Conservation (phyloP, 2,797 vertebrate genomes). For the Dipus sagitta region DNA sequence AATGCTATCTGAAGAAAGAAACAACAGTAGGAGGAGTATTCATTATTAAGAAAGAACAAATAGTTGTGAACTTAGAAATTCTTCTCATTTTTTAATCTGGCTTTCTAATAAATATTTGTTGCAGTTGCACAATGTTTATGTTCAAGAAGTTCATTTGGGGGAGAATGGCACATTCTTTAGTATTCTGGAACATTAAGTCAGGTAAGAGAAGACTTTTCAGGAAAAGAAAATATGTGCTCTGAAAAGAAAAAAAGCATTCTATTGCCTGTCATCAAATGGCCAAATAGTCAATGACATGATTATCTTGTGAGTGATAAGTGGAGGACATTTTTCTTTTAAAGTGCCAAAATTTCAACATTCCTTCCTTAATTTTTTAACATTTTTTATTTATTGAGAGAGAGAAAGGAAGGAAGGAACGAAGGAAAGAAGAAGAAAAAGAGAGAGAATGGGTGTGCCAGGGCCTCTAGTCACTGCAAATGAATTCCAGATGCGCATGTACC, state of each 20-base stretch:
- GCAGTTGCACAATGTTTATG: slow-evolving; percentile 81
- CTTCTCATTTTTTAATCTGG: slow-evolving; percentile 62
- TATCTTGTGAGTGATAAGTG: background rate
- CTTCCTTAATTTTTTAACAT: background rate
- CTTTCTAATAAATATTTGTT: slow-evolving; percentile 77
- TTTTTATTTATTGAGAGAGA: too few species aligned
- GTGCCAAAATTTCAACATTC: slow-evolving; percentile 39
- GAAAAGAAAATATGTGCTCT: background rate
- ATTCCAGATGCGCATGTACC: too few species aligned
- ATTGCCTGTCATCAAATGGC: slow-evolving; percentile 46
- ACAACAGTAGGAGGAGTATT: background rate
- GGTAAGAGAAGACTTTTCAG: slow-evolving; percentile 67
- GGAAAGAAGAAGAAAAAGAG: too few species aligned
- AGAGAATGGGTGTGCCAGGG: too few species aligned
- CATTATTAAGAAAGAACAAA: slow-evolving; percentile 64
- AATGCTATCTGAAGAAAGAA: slow-evolving; percentile 45
- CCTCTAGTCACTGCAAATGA: too few species aligned
- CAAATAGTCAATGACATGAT: slow-evolving; percentile 49
- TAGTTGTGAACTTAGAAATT: slow-evolving; percentile 63
- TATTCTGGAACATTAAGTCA: slow-evolving; percentile 77
- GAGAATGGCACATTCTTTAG: slow-evolving; percentile 75
- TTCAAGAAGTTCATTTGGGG: slow-evolving; percentile 78
- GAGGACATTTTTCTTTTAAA: background rate
- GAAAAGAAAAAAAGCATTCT: slow-evolving; percentile 48
- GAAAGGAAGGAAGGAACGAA: too few species aligned